These are phyloP conservation scores for Eulacestoma nigropectus DNA, from an alignment of 2,113 vertebrate species.

Conservation along the genomic window DNA sequence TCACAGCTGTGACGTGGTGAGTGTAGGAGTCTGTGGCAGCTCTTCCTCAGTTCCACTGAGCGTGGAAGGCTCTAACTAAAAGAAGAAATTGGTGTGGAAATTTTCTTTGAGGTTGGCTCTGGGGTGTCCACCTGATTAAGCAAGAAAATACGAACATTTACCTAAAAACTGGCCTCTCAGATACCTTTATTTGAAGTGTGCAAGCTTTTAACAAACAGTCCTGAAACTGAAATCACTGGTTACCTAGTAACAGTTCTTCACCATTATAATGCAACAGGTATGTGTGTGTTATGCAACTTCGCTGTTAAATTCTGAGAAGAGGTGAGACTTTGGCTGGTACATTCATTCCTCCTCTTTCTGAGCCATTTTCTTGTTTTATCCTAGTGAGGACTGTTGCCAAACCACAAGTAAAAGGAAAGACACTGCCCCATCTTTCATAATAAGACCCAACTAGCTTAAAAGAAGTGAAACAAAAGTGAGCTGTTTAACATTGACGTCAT, in stretches of 20 bases:
- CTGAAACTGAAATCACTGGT: neutral
- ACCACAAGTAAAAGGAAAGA: conserved; percentile 11
- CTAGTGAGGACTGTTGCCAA: neutral
- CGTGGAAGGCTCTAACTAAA: neutral
- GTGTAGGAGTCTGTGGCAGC: neutral
- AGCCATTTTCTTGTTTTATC: conserved; percentile 42
- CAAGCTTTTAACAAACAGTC: conserved; percentile 23
- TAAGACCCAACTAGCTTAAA: conserved; percentile 12
- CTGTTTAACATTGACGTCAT: neutral
- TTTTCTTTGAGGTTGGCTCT: neutral
- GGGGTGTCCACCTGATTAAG: neutral
- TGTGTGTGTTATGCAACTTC: neutral
- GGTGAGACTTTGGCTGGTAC: conserved; percentile 42
- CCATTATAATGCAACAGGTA: conserved; percentile 28
- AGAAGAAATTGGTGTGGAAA: neutral
- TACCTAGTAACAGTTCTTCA: conserved; percentile 33
- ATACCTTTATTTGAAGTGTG: neutral
- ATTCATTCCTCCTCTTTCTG: neutral
- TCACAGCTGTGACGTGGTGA: neutral
- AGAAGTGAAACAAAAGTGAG: conserved; percentile 24
- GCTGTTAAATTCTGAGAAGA: conserved; percentile 40
- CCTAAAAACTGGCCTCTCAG: neutral
- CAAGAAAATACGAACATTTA: neutral
- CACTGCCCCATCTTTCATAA: neutral
- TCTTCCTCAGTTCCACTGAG: neutral